phyloP scores from a whole-genome alignment of 2,888 invertebrate species.

The Tubulanus polymorphus region DNA sequence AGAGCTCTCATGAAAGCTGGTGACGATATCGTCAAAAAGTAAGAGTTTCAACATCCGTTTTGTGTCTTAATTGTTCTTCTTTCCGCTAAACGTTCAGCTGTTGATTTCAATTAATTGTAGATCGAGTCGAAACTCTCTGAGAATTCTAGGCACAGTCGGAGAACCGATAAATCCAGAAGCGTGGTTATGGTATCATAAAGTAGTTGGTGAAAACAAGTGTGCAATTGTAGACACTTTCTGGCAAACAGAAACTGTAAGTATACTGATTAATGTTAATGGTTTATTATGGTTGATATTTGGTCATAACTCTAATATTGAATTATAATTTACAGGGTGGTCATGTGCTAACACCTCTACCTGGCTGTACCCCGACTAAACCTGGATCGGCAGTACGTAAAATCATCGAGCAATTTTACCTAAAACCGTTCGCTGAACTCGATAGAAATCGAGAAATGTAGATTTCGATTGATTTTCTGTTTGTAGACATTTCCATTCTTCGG shows the following conservation, averaged over 20 bases:
- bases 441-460: neutral
- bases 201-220: conserved; percentile 55
- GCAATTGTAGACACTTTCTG: conserved; percentile 98
- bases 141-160: conserved; percentile 91
- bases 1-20: conserved; percentile 93
- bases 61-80: neutral
- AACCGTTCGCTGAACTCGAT: neutral
- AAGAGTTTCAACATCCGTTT: conserved; percentile 29
- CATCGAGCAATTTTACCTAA: no score
- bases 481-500: conserved; percentile 97
- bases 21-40: conserved; percentile 75
- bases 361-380: conserved; percentile 94
- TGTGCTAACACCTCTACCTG: conserved; percentile 91
- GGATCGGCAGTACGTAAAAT: conserved; percentile 82
- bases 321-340: conserved; percentile 72
- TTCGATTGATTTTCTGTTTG: conserved; percentile 22
- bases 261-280: neutral
- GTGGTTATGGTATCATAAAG: conserved; percentile 88
- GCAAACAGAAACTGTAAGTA: conserved; percentile 88
- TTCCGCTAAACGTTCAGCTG: neutral
- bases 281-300: neutral
- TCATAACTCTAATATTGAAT: neutral
- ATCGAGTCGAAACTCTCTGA: conserved; percentile 63
- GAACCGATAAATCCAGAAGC: conserved; percentile 99
- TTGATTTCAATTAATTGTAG: conserved; percentile 51